Percentiles rank a stretch among this genome's conserved stretches.
Evolutionary conservation across 2,113 vertebrate genomes (phyloP).

Genomic region (Catharus minimus): DNA sequence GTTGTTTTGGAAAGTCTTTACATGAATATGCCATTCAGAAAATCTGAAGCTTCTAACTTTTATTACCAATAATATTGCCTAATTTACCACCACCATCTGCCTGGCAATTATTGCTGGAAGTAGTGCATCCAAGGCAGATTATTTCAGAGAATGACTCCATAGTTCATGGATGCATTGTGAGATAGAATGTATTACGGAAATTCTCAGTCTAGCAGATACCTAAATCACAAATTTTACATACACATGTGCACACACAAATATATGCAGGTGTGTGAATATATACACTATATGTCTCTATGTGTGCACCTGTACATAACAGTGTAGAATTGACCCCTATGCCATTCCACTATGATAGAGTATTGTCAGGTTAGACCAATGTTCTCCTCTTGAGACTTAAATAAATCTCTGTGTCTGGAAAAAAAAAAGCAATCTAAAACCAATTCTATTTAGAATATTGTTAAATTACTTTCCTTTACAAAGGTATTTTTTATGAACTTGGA

Average conservation of each 20-base stretch:
- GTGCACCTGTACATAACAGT: not conserved
- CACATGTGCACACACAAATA: not conserved
- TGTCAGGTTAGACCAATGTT: not conserved
- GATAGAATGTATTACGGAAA: not conserved
- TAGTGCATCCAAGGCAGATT: constrained; percentile 1
- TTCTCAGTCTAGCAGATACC: not conserved
- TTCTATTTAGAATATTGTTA: not conserved
- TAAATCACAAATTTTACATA: not conserved
- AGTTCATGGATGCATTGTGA: not conserved
- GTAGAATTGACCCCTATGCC: not conserved
- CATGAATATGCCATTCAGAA: constrained; percentile 21
- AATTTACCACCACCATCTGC: constrained; percentile 57
- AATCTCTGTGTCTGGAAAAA: not conserved
- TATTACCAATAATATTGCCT: constrained; percentile 46
- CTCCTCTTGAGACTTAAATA: not conserved
- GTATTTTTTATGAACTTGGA: not conserved
- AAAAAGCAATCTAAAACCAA: not conserved
- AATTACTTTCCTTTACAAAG: not conserved
- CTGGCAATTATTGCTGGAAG: constrained; percentile 32
- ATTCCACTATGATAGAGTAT: not conserved
- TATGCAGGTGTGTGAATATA: not conserved
- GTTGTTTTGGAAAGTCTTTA: constrained; percentile 5
- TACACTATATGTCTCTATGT: not conserved
- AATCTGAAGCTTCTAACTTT: constrained; percentile 37
- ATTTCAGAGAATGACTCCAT: constrained; percentile 1